These are phyloP conservation scores for Calephelis perditalis DNA, from an alignment of 2,888 invertebrate species.

Conservation along the genomic window DNA sequence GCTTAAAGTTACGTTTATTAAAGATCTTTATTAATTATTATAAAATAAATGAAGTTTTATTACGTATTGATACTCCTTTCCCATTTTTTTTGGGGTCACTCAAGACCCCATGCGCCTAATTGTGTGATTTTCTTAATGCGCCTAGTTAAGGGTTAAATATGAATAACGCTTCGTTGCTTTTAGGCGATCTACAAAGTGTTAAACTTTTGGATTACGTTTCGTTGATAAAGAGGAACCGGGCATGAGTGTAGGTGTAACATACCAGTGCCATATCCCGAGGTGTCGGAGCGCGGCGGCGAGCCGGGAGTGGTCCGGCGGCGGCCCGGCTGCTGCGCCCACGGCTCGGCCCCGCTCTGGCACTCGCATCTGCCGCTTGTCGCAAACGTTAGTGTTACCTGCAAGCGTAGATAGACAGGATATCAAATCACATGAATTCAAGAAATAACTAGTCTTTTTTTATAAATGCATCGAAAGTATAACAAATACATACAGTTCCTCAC, in stretches of 20 bases:
- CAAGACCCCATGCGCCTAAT: too few species aligned
- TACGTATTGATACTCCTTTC: slow-evolving; percentile 22
- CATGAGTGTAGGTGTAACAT: slow-evolving; percentile 12
- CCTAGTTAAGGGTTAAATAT: too few species aligned
- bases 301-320: slow-evolving; percentile 71
- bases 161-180: not conserved
- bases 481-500: too few species aligned
- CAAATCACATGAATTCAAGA: too few species aligned
- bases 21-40: too few species aligned
- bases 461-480: too few species aligned
- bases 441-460: too few species aligned
- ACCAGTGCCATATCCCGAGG: slow-evolving; percentile 91
- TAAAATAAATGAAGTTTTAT: slow-evolving; percentile 17
- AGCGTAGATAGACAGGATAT: too few species aligned
- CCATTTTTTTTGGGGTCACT: slow-evolving; percentile 20
- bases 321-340: slow-evolving; percentile 69
- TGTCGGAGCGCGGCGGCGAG: slow-evolving; percentile 89
- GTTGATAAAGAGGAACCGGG: too few species aligned
- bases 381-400: slow-evolving; percentile 82
- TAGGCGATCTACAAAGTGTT: slow-evolving; percentile 6
- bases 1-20: slow-evolving; percentile 10
- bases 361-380: slow-evolving; percentile 77
- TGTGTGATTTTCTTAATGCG: too few species aligned
- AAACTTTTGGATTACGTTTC: too few species aligned
- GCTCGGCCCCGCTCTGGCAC: slow-evolving; percentile 49